A percentile compares a stretch with the other conserved stretches of the same genome.
Conservation (phyloP, 64 coral and sea anemone genomes). For the Astreopora myriophthalma region DNA sequence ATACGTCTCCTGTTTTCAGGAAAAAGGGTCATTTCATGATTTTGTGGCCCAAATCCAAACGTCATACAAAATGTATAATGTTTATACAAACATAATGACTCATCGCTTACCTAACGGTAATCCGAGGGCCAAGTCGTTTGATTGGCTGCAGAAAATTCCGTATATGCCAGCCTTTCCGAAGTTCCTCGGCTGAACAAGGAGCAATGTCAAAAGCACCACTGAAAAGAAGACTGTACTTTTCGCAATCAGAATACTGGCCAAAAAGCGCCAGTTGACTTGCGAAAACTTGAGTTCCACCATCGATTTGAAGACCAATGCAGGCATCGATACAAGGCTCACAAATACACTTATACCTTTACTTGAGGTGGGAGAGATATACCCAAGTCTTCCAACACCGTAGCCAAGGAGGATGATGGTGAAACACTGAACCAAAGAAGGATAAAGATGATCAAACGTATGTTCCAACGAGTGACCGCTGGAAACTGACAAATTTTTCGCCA, state of each 20-base stretch:
- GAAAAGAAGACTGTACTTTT: slow-evolving; percentile 78
- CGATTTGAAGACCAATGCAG: slow-evolving; percentile 78
- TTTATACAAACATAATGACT: no score
- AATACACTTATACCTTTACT: slow-evolving; percentile 83
- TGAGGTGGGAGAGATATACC: slow-evolving; percentile 75
- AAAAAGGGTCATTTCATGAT: no score
- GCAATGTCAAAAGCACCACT: slow-evolving; percentile 71
- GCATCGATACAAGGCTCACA: slow-evolving; percentile 65
- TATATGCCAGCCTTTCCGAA: slow-evolving; percentile 92
- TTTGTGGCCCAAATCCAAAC: no score
- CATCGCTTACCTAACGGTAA: slow-evolving; percentile 85
- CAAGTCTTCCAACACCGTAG: slow-evolving; percentile 83
- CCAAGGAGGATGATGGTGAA: slow-evolving; percentile 83
- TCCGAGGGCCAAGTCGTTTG: slow-evolving; percentile 92
- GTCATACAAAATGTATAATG: no score
- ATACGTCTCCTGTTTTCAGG: no score
- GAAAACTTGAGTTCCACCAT: slow-evolving; percentile 79
- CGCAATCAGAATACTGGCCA: slow-evolving; percentile 70
- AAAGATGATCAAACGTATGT: slow-evolving; percentile 67
- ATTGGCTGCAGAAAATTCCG: slow-evolving; percentile 84
- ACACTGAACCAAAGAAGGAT: slow-evolving; percentile 77
- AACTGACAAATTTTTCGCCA: background rate
- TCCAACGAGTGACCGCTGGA: background rate
- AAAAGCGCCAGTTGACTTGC: slow-evolving; percentile 84
- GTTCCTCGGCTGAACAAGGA: slow-evolving; percentile 59